Conservation (phyloP, 2,888 invertebrate species). For the Cynaeus angustus region DNA sequence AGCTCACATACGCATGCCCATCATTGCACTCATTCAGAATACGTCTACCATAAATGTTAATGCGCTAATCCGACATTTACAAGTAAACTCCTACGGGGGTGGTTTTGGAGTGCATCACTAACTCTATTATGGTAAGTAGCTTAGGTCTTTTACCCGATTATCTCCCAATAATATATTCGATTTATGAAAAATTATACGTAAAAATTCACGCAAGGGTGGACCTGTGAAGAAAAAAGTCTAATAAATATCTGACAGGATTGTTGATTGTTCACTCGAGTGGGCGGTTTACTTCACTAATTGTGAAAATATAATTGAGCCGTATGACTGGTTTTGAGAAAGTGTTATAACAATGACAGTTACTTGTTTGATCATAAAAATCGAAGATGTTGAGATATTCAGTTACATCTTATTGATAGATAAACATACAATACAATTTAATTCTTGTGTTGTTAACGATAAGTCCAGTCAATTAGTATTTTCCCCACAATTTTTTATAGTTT, state of each 20-base stretch:
- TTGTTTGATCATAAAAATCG: too few species aligned
- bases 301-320: too few species aligned
- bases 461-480: slow-evolving; percentile 21
- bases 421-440: slow-evolving; percentile 12
- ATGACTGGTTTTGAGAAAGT: too few species aligned
- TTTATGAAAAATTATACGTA: background rate
- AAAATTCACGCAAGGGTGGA: background rate
- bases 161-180: slow-evolving; percentile 44
- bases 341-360: too few species aligned
- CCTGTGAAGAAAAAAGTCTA: too few species aligned
- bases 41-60: slow-evolving; percentile 71
- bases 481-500: slow-evolving; percentile 30
- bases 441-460: slow-evolving; percentile 21
- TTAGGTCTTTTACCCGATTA: slow-evolving; percentile 52
- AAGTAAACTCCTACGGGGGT: slow-evolving; percentile 65
- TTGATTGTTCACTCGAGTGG: too few species aligned
- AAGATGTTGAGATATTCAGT: too few species aligned
- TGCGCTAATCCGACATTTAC: slow-evolving; percentile 71
- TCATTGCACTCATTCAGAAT: slow-evolving; percentile 68
- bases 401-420: too few species aligned
- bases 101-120: slow-evolving; percentile 50
- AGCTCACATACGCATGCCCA: slow-evolving; percentile 65
- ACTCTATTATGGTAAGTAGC: slow-evolving; percentile 53
- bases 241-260: too few species aligned
- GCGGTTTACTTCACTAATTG: too few species aligned